A percentile compares a stretch with the other conserved stretches of the same genome.
These are phyloP conservation scores for Pocillopora grandis DNA, from an alignment of 92 coral and sea anemone genomes.

Conservation along the genomic window DNA sequence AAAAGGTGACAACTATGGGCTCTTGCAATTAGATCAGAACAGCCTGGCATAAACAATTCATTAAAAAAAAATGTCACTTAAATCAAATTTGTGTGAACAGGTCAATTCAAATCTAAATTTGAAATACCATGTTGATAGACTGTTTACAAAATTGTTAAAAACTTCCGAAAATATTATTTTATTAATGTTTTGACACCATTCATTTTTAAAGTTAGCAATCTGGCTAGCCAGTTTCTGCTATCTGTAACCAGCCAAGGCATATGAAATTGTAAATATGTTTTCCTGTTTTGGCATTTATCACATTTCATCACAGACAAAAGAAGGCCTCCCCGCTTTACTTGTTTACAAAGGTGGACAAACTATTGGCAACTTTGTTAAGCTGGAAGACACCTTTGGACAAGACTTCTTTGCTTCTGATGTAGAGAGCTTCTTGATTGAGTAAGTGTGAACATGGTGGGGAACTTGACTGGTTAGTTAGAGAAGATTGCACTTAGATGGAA, in stretches of 20 bases:
- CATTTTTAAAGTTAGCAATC: too few relatives aligned
- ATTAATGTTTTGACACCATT: too few relatives aligned
- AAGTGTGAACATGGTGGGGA: slow-evolving; percentile 20
- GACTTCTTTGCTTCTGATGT: slow-evolving; percentile 94
- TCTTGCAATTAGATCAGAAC: too few relatives aligned
- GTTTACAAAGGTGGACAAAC: slow-evolving; percentile 87
- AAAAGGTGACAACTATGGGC: too few relatives aligned
- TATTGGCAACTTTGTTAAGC: slow-evolving; percentile 90
- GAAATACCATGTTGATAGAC: too few relatives aligned
- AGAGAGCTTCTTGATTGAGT: slow-evolving; percentile 90
- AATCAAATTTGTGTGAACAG: too few relatives aligned
- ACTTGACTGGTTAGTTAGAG: neutral
- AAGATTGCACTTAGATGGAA: neutral
- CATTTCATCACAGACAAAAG: slow-evolving; percentile 54
- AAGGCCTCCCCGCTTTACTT: slow-evolving; percentile 93
- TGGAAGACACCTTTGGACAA: slow-evolving; percentile 79
- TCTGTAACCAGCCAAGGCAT: neutral
- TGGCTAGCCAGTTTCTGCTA: neutral
- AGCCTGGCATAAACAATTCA: too few relatives aligned
- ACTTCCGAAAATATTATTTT: too few relatives aligned
- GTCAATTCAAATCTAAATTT: too few relatives aligned
- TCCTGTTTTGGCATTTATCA: neutral
- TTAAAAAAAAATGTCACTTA: too few relatives aligned
- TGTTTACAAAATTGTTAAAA: too few relatives aligned
- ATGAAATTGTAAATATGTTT: neutral